phyloP scores from a whole-genome alignment of 2,797 vertebrate genomes.

The Acanthurus tractus region DNA sequence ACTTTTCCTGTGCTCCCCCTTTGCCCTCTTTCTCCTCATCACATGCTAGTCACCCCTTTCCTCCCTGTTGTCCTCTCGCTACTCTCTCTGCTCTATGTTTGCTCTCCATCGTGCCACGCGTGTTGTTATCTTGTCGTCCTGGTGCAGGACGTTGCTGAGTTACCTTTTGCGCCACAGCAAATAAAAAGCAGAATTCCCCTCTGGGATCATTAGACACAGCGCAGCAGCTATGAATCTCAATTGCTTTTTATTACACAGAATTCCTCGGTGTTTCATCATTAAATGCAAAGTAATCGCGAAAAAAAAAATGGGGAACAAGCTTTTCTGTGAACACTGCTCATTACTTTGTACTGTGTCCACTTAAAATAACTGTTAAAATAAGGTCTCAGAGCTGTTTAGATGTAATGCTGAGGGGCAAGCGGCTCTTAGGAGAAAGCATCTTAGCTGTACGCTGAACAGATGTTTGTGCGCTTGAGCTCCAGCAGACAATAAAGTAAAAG shows the following conservation, averaged over 20 bases:
- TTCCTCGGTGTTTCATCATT: slow-evolving; percentile 54
- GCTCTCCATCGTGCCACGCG: slow-evolving; percentile 39
- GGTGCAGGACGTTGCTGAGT: slow-evolving; percentile 40
- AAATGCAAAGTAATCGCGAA: slow-evolving; percentile 42
- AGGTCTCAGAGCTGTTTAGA: slow-evolving; percentile 25
- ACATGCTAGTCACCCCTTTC: slow-evolving; percentile 8
- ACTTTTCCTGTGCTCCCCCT: neutral
- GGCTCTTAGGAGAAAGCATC: slow-evolving; percentile 21
- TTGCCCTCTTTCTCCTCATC: slow-evolving; percentile 4
- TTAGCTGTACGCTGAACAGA: slow-evolving; percentile 31
- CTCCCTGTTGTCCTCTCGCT: slow-evolving; percentile 18
- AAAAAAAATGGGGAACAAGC: slow-evolving; percentile 8
- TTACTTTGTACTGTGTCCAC: slow-evolving; percentile 28
- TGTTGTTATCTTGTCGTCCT: slow-evolving; percentile 38
- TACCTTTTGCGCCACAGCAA: slow-evolving; percentile 34
- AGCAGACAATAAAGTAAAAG: slow-evolving; percentile 30
- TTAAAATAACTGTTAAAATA: slow-evolving; percentile 1
- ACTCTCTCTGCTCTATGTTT: slow-evolving; percentile 32
- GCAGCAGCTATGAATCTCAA: slow-evolving; percentile 38
- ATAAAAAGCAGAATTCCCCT: slow-evolving; percentile 50
- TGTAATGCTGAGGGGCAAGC: slow-evolving; percentile 1
- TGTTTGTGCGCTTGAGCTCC: slow-evolving; percentile 30
- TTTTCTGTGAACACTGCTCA: slow-evolving; percentile 27
- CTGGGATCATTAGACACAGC: slow-evolving; percentile 45
- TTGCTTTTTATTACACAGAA: slow-evolving; percentile 51